phyloP scores from a whole-genome alignment of 1,140 invertebrate genomes.

The Drosophila kurseongensis region DNA sequence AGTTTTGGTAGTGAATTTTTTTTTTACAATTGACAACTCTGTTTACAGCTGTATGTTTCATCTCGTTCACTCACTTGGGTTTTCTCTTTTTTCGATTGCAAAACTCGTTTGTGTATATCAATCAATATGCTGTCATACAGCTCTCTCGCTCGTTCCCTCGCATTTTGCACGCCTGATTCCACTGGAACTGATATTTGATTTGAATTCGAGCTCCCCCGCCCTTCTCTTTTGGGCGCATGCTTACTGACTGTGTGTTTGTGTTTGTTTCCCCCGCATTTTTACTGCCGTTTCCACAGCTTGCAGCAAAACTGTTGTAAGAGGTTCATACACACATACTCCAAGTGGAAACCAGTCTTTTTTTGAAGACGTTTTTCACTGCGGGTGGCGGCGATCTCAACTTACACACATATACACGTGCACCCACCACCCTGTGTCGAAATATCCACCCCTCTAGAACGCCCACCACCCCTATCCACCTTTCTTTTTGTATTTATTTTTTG shows the following conservation, averaged over 20 bases:
- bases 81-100: constrained; percentile 38
- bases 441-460: constrained; percentile 28
- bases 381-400: constrained; percentile 23
- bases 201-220: constrained; percentile 21
- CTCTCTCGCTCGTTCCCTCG: constrained; percentile 24
- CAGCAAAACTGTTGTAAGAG: constrained; percentile 17
- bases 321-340: background rate
- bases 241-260: constrained; percentile 19
- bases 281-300: constrained; percentile 4
- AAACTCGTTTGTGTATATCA: constrained; percentile 75
- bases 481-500: background rate
- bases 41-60: constrained; percentile 16
- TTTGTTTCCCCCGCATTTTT: constrained; percentile 56
- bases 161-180: constrained; percentile 64
- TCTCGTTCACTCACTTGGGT: constrained; percentile 22
- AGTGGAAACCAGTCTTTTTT: constrained; percentile 34
- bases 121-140: constrained; percentile 73
- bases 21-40: constrained; percentile 26
- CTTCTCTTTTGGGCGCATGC: constrained; percentile 13
- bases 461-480: constrained; percentile 12
- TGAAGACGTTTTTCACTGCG: constrained; percentile 29
- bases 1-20: too few species aligned
- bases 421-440: constrained; percentile 6
- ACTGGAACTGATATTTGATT: constrained; percentile 42
- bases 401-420: constrained; percentile 3